Conservation (phyloP, 1,140 invertebrate species). For the Solen grandis region DNA sequence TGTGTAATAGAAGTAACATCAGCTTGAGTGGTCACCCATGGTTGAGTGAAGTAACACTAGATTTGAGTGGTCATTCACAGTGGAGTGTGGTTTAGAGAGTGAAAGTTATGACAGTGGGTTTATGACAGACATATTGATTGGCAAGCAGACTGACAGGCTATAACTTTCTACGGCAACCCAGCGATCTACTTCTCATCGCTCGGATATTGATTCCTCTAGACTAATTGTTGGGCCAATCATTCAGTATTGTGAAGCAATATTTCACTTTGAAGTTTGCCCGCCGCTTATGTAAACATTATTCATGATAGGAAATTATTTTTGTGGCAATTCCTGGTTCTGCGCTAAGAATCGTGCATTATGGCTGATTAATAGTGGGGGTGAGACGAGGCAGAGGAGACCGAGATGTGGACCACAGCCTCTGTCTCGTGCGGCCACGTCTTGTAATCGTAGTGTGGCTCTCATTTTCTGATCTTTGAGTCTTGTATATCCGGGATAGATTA, state of each 20-base stretch:
- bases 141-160: constrained; percentile 21
- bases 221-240: constrained; percentile 56
- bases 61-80: too few species aligned
- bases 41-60: too few species aligned
- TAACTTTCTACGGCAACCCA: constrained; percentile 29
- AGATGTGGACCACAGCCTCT: too few species aligned
- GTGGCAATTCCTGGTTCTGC: constrained; percentile 41
- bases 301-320: constrained; percentile 50
- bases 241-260: constrained; percentile 57
- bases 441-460: too few species aligned
- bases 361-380: neutral
- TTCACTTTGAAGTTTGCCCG: constrained; percentile 54
- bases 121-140: too few species aligned
- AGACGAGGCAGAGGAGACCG: neutral
- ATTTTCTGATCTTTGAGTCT: too few species aligned
- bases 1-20: too few species aligned
- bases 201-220: constrained; percentile 47
- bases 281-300: constrained; percentile 56
- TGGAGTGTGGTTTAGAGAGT: too few species aligned
- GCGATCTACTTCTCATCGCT: constrained; percentile 39
- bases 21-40: too few species aligned
- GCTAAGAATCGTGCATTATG: neutral
- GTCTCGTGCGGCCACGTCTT: too few species aligned
- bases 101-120: too few species aligned
- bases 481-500: too few species aligned